phyloP scores from a whole-genome alignment of 53 echinoderm and acorn worm genomes.

The Arbacia lixula region DNA sequence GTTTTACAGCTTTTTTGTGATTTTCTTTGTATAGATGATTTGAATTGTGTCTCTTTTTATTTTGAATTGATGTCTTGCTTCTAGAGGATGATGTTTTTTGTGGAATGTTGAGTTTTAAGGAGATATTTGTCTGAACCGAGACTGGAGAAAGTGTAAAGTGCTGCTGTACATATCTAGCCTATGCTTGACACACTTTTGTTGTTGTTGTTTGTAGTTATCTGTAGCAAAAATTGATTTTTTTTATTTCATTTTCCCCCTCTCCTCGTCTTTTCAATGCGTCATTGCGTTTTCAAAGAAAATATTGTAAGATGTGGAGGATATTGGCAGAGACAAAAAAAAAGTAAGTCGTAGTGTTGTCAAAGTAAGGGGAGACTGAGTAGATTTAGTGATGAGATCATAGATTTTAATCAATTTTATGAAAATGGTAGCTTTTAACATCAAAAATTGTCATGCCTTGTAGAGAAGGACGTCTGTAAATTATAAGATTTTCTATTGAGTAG shows the following conservation, averaged over 20 bases:
- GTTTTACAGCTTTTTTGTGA: conserved; percentile 13
- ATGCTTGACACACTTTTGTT: conserved; percentile 23
- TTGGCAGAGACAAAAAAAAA: background rate
- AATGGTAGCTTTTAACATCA: conserved; percentile 15
- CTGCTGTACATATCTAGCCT: conserved; percentile 58
- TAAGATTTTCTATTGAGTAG: conserved; percentile 57
- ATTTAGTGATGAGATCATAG: conserved; percentile 13
- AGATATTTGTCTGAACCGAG: background rate
- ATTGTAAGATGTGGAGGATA: conserved; percentile 33
- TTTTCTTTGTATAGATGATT: conserved; percentile 46
- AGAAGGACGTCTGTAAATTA: conserved; percentile 48
- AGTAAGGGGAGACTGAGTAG: conserved; percentile 18
- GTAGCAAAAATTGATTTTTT: conserved; percentile 27
- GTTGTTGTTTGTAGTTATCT: conserved; percentile 38
- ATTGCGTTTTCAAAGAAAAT: conserved; percentile 37
- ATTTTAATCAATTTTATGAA: conserved; percentile 48
- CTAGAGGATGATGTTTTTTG: background rate
- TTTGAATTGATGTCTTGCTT: conserved; percentile 15
- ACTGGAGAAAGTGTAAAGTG: conserved; percentile 28
- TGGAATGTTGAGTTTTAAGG: background rate
- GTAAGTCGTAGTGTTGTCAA: conserved; percentile 3
- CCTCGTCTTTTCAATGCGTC: conserved; percentile 16
- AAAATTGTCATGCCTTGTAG: conserved; percentile 27
- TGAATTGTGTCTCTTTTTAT: conserved; percentile 25
- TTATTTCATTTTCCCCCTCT: conserved; percentile 11